These are phyloP conservation scores for Clamator glandarius DNA, from an alignment of 2,797 vertebrate species.

Conservation along the genomic window DNA sequence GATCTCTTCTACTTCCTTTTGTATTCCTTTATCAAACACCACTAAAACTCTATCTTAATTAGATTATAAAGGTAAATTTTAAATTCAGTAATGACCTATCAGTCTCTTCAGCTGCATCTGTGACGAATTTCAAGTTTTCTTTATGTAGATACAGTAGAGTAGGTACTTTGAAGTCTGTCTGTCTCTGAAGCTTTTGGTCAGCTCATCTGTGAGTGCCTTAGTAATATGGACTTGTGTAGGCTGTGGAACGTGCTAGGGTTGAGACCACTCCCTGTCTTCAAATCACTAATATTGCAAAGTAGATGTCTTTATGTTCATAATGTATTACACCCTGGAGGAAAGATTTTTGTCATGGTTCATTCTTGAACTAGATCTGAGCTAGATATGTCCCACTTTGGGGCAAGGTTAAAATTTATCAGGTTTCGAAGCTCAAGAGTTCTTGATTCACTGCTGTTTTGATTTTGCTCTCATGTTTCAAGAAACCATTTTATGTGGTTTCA, in stretches of 20 bases:
- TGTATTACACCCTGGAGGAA: background rate
- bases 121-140: background rate
- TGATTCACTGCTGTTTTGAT: background rate
- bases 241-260: background rate
- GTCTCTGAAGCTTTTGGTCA: background rate
- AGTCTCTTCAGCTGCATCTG: background rate
- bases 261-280: background rate
- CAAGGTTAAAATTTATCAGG: background rate
- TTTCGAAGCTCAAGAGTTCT: background rate
- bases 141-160: background rate
- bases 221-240: fast-evolving
- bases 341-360: background rate
- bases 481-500: background rate
- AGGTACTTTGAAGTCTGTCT: background rate
- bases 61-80: background rate
- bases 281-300: background rate
- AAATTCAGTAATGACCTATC: background rate
- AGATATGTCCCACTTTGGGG: background rate
- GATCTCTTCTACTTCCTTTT: background rate
- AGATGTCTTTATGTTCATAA: background rate
- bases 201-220: background rate
- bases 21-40: background rate
- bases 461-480: background rate
- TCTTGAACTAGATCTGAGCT: background rate
- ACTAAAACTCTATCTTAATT: background rate